Base-by-base conservation (phyloP, 2,113 vertebrate species). In the Nipponia nippon region DNA sequence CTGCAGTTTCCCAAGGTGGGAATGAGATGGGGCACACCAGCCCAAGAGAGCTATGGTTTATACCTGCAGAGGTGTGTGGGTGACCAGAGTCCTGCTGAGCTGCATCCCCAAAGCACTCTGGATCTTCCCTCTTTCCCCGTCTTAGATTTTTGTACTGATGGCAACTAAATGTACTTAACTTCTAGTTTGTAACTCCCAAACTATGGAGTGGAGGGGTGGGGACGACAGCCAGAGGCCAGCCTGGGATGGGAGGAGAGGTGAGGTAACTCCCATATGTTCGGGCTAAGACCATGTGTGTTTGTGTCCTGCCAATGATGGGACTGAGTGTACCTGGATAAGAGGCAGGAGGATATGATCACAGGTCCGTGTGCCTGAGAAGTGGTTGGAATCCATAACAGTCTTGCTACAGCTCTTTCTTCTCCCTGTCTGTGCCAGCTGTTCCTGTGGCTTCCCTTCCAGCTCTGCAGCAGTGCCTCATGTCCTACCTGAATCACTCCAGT, bases 231-330 rank as follows among this genome's bases (percentile, higher is more conserved):
- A 73, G 49, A 34, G 61, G 14, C 26, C 47, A 53, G 71, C 21
- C 44, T 0, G 0, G 72, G 17, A 4, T 2, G 20, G 52, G 53
- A 90, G 40, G 50, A 16, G 78, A 75, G 34, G 15, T 20, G 18
- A n/a, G 5, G 6, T 4, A 70, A 11, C 44, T 36, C 22, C 65
- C n/a, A 5, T 0, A 3, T 9, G 3, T 21, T 50, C 0, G 0
- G 16, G 38, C n/a, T 59, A 1, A 42, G 42, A 10, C 15, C 8
- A 0, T 7, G 49, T 13, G 50, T 36, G 17, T 49, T 55, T 56
- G 56, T 2, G 2, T 34, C 62, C 40, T 40, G 38, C 30, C 55
- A 38, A 3, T 9, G 50, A 25, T 27, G 27, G 38, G 38, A 18
- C 46, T 44, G 27, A 44, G 18, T 59, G 79, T 53, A 47, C 34